Evolutionary conservation across 2,797 vertebrate genomes (phyloP), one percentile per base, ranked within the genome.

Genomic region (Gallinago solitaria): DNA sequence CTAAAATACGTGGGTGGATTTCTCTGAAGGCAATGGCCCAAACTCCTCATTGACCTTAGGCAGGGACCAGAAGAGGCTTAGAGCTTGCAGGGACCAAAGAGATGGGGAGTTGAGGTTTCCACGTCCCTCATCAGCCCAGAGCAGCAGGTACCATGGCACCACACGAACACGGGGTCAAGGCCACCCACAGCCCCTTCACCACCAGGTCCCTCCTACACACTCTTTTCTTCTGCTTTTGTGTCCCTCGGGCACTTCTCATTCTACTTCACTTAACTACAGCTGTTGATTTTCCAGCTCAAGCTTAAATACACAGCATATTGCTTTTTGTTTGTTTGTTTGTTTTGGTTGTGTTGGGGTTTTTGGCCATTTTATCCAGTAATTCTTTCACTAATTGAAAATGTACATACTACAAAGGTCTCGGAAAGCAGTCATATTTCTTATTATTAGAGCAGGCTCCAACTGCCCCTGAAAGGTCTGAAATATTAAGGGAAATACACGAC

Each of bases 121-220:
- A 12, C 2, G 4, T 30, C 59, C 48, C 3, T 9, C 24, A 32
- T 9, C 9, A 57, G 37, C 15, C 35, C 11, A 4, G 13, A 56
- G 50, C 43, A 65, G n/a, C 20, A 20, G 25, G 53, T 13, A 14
- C 35, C 13, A 16, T 2, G 1, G 54, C n/a, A 39, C 16, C 5
- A 10, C 2, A 0, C 8, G 8, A 11, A 18, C 70, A 12, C 9
- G 1, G 25, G 30, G 25, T 16, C 21, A 21, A 6, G 0, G 3
- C 8, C 25, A 12, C 25, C 16, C 15, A 3, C 16, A 15, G 41
- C 21, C 23, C 3, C 1, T 4, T 2, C 2, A 11, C 7, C 27
- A 12, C 33, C 56, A 8, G 10, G 24, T 8, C 61, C 1, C 33
- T 17, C 4, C 0, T 30, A 19, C 25, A 3, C 5, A 19, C 53